phyloP scores from a whole-genome alignment of 2,797 vertebrate species.

The Ptychadena robeensis region DNA sequence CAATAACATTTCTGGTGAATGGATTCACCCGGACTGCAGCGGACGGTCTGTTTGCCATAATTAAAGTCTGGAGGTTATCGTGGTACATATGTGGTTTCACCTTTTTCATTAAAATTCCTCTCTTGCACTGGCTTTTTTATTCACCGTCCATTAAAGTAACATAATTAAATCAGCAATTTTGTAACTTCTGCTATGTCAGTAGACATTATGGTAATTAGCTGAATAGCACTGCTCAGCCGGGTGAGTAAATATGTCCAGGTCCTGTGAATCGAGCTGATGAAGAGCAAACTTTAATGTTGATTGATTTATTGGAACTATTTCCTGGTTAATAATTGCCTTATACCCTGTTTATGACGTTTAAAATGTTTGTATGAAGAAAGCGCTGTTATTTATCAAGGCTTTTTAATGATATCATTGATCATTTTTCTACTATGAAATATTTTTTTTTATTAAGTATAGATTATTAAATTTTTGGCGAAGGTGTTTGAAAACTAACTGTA shows the following conservation, averaged over 20 bases:
- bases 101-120: conserved; percentile 52
- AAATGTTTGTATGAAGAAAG: conserved; percentile 39
- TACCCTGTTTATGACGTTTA: conserved; percentile 62
- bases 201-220: conserved; percentile 65
- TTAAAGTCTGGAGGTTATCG: conserved; percentile 14
- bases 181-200: conserved; percentile 65
- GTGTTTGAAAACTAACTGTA: background rate
- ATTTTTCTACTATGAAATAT: background rate
- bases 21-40: too few relatives aligned
- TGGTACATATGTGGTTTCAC: conserved; percentile 31
- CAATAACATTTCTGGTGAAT: too few relatives aligned
- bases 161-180: conserved; percentile 65
- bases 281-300: conserved; percentile 66
- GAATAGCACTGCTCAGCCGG: conserved; percentile 66
- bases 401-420: background rate
- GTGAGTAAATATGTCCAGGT: conserved; percentile 65
- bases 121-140: conserved; percentile 50
- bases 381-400: background rate
- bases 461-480: background rate
- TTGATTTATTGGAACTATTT: conserved; percentile 71
- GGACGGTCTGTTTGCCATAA: background rate
- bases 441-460: background rate
- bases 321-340: conserved; percentile 66
- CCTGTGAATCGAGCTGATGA: conserved; percentile 66
- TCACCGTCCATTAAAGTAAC: conserved; percentile 62